phyloP scores from a whole-genome alignment of 2,113 vertebrate species.

The Crotalus helleri region DNA sequence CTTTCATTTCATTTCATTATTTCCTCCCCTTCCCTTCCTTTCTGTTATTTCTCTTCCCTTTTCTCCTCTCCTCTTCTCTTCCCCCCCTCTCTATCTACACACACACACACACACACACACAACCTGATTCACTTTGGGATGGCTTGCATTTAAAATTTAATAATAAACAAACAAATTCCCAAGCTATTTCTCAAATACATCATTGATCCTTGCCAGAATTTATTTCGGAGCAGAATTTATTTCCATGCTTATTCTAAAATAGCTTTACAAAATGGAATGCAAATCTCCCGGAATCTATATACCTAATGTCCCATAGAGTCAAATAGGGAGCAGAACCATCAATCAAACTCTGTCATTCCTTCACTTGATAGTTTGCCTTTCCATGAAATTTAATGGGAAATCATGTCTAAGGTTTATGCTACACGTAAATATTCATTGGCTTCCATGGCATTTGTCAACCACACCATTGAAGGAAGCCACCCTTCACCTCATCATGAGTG shows the following conservation, averaged over 20 bases:
- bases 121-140: not conserved
- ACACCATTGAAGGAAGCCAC: not conserved
- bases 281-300: not conserved
- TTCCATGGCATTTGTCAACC: not conserved
- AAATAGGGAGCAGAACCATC: not conserved
- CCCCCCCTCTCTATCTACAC: too few relatives aligned
- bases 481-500: not conserved
- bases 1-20: too few relatives aligned
- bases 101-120: not conserved
- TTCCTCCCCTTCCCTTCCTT: too few relatives aligned
- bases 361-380: conserved; percentile 3
- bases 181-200: not conserved
- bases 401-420: conserved; percentile 14
- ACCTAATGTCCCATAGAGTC: not conserved
- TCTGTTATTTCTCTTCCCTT: too few relatives aligned
- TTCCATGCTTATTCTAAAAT: not conserved
- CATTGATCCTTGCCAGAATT: not conserved
- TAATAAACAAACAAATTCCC: not conserved
- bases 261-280: not conserved
- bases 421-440: not conserved
- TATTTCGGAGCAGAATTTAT: not conserved
- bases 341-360: not conserved
- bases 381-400: conserved; percentile 13
- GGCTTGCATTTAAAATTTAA: not conserved
- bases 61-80: too few relatives aligned